phyloP scores from a whole-genome alignment of 2,888 invertebrate genomes.

The Apotomis betuletana region DNA sequence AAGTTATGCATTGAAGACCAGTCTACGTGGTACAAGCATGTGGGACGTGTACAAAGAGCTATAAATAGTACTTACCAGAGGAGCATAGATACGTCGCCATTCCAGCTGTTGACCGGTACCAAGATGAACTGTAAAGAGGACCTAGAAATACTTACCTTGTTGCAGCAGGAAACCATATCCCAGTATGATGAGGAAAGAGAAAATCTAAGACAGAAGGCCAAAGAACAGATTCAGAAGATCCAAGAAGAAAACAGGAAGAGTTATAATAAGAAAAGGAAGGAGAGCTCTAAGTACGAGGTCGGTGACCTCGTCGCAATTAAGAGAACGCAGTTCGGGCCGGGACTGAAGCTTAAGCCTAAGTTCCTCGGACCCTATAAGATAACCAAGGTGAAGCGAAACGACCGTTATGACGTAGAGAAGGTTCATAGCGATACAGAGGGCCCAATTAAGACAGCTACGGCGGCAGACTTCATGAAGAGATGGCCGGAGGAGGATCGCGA shows the following conservation, averaged over 20 bases:
- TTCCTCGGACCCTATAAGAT: conserved; percentile 12
- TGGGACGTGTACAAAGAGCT: conserved; percentile 11
- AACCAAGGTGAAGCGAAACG: conserved; percentile 6
- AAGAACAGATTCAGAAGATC: not conserved
- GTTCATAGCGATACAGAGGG: not conserved
- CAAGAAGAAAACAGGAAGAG: conserved; percentile 27
- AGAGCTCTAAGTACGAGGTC: conserved; percentile 17
- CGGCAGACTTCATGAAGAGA: not conserved
- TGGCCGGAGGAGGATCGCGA: conserved; percentile 11
- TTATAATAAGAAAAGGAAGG: conserved; percentile 32
- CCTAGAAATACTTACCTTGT: conserved; percentile 21
- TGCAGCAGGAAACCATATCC: conserved; percentile 13
- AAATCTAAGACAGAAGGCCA: not conserved
- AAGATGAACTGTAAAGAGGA: conserved; percentile 37
- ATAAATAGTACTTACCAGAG: conserved; percentile 41
- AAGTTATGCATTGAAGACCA: conserved; percentile 49
- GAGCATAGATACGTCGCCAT: conserved; percentile 31
- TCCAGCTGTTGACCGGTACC: conserved; percentile 27
- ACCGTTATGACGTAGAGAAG: conserved; percentile 7
- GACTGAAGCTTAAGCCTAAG: conserved; percentile 7
- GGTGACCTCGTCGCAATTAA: conserved; percentile 12
- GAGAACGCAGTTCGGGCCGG: conserved; percentile 14
- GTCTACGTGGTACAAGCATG: no score
- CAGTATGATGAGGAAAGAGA: conserved; percentile 16
- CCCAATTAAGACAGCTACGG: not conserved